These are phyloP conservation scores for Spizaetus ornatus DNA, from an alignment of 2,113 vertebrate species.

Conservation along the genomic window DNA sequence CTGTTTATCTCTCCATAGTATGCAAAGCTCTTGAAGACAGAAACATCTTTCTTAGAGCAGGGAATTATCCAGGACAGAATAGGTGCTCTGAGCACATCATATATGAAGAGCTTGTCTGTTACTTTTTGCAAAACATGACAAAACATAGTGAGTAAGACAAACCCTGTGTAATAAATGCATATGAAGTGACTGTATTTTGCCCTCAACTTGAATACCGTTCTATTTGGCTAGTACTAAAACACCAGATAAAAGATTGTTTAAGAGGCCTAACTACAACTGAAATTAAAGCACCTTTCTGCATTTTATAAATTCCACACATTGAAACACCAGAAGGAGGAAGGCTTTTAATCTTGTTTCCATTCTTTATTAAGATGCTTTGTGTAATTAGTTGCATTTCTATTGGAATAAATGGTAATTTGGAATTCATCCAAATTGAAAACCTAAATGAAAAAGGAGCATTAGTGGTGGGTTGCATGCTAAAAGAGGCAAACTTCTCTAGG, in stretches of 20 bases:
- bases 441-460: slow-evolving; percentile 75
- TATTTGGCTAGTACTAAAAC: not conserved
- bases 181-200: not conserved
- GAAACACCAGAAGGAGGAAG: slow-evolving; percentile 68
- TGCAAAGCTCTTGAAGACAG: not conserved
- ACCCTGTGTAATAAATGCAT: not conserved
- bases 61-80: not conserved
- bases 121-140: not conserved
- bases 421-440: slow-evolving; percentile 81
- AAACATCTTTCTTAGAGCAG: not conserved
- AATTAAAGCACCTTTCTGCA: slow-evolving; percentile 12
- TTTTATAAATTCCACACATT: slow-evolving; percentile 54
- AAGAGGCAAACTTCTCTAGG: slow-evolving; percentile 76
- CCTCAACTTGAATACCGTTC: not conserved
- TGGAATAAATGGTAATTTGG: slow-evolving; percentile 82
- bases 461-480: slow-evolving; percentile 76
- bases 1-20: not conserved
- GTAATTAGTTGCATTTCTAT: slow-evolving; percentile 78
- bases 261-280: not conserved
- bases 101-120: not conserved
- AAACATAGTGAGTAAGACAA: not conserved
- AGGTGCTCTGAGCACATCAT: not conserved
- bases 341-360: slow-evolving; percentile 74
- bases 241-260: not conserved
- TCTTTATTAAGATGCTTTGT: slow-evolving; percentile 75